phyloP scores from a whole-genome alignment of 2,888 invertebrate species.

The Thyatira batis region DNA sequence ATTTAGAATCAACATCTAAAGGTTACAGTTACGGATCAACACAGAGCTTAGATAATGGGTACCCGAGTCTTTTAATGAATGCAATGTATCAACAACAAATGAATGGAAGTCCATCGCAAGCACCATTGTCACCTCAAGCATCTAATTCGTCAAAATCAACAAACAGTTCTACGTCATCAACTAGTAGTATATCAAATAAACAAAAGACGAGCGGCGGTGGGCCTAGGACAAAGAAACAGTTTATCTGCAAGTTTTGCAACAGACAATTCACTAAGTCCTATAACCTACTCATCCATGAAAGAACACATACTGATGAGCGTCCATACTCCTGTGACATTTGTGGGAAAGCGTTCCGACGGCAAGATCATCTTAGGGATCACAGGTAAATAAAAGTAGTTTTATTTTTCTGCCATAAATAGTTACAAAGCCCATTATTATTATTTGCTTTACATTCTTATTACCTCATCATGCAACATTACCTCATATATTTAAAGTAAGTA shows the following conservation, averaged over 20 bases:
- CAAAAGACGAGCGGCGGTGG: slow-evolving; percentile 81
- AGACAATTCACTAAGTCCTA: slow-evolving; percentile 99
- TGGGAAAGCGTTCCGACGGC: slow-evolving; percentile 97
- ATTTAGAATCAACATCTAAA: slow-evolving; percentile 73
- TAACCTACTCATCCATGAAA: slow-evolving; percentile 97
- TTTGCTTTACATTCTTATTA: background rate
- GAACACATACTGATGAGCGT: slow-evolving; percentile 98
- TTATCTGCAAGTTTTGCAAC: slow-evolving; percentile 98
- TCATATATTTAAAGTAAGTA: too few relatives aligned
- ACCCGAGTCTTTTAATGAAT: slow-evolving; percentile 87
- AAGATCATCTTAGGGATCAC: slow-evolving; percentile 97
- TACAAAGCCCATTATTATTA: background rate
- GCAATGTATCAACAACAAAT: slow-evolving; percentile 84
- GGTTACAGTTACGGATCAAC: slow-evolving; percentile 73
- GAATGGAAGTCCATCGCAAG: slow-evolving; percentile 73
- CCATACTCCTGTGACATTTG: slow-evolving; percentile 99
- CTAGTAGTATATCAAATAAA: slow-evolving; percentile 73
- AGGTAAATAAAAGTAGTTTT: slow-evolving; percentile 82
- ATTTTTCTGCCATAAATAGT: background rate
- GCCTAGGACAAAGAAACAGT: slow-evolving; percentile 97
- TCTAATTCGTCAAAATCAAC: slow-evolving; percentile 75
- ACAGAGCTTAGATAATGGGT: slow-evolving; percentile 85
- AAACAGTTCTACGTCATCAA: slow-evolving; percentile 73
- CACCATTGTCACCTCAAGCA: slow-evolving; percentile 70
- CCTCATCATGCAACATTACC: too few relatives aligned